phyloP scores from a whole-genome alignment of 2,113 vertebrate genomes.

The Phoxinus phoxinus region DNA sequence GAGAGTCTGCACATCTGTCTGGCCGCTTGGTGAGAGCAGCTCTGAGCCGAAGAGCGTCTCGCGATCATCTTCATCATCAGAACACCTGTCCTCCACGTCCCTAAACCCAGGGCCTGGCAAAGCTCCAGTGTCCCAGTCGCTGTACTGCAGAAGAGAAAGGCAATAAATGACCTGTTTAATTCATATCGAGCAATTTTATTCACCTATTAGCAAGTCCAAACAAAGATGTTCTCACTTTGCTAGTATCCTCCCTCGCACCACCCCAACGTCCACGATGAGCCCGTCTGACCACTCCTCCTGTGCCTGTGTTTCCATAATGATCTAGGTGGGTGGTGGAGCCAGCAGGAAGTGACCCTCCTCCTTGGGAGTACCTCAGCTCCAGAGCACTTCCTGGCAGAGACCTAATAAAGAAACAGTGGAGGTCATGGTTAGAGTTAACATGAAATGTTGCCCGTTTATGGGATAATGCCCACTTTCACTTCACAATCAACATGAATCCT shows the following conservation, averaged over 20 bases:
- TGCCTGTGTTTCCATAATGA: slow-evolving; percentile 78
- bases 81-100: slow-evolving; percentile 80
- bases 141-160: slow-evolving; percentile 67
- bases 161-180: neutral
- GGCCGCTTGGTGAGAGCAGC: slow-evolving; percentile 88
- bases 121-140: slow-evolving; percentile 85
- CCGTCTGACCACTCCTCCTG: slow-evolving; percentile 78
- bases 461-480: neutral
- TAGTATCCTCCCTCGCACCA: slow-evolving; percentile 81
- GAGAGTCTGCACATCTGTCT: slow-evolving; percentile 90
- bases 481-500: neutral
- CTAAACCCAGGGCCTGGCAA: slow-evolving; percentile 79
- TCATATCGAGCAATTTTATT: neutral
- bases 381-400: slow-evolving; percentile 90
- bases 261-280: slow-evolving; percentile 84
- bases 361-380: slow-evolving; percentile 88
- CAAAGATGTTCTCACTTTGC: slow-evolving; percentile 76
- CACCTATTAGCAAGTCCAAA: neutral
- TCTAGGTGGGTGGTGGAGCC: slow-evolving; percentile 84
- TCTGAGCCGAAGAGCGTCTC: slow-evolving; percentile 85
- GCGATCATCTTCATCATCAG: slow-evolving; percentile 86
- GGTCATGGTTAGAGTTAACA: slow-evolving; percentile 47
- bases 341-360: slow-evolving; percentile 76
- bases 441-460: neutral
- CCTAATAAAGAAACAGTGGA: slow-evolving; percentile 67